Conservation (phyloP, 2,113 vertebrate species). For the Macquaria ambigua region DNA sequence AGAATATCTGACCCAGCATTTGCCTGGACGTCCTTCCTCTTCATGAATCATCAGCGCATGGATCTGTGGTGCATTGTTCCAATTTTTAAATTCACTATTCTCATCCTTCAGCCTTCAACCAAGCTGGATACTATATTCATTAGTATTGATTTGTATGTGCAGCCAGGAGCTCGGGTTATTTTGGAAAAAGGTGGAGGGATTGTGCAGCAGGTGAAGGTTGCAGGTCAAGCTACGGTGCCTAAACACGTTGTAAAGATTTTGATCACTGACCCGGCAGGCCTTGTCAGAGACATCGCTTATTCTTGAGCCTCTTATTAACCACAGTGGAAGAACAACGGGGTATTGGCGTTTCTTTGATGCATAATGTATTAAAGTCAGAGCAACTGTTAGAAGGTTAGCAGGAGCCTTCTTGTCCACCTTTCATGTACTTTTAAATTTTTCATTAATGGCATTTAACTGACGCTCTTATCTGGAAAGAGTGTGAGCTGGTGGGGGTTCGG, state of each 20-base stretch:
- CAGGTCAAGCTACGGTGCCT: constrained; percentile 9
- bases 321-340: constrained; percentile 14
- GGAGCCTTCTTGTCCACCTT: constrained; percentile 44
- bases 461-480: constrained; percentile 36
- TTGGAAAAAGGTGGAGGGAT: constrained; percentile 6
- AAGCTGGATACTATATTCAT: constrained; percentile 23
- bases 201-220: constrained; percentile 2
- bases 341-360: constrained; percentile 57
- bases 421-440: constrained; percentile 61
- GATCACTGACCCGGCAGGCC: constrained; percentile 11
- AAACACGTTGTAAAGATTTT: constrained; percentile 27
- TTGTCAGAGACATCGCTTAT: not conserved
- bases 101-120: not conserved
- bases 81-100: not conserved
- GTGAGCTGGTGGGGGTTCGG: constrained; percentile 2
- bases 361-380: constrained; percentile 53
- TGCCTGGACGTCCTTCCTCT: constrained; percentile 15
- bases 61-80: not conserved
- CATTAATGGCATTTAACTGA: constrained; percentile 52
- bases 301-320: constrained; percentile 31
- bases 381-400: constrained; percentile 30
- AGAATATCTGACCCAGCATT: constrained; percentile 43
- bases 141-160: constrained; percentile 40
- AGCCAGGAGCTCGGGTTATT: constrained; percentile 9
- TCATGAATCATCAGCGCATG: constrained; percentile 37